A percentile compares a stretch with the other conserved stretches of the same genome.
Evolutionary conservation across 2,888 invertebrate species (phyloP).

Genomic region (Parnassius smintheus): DNA sequence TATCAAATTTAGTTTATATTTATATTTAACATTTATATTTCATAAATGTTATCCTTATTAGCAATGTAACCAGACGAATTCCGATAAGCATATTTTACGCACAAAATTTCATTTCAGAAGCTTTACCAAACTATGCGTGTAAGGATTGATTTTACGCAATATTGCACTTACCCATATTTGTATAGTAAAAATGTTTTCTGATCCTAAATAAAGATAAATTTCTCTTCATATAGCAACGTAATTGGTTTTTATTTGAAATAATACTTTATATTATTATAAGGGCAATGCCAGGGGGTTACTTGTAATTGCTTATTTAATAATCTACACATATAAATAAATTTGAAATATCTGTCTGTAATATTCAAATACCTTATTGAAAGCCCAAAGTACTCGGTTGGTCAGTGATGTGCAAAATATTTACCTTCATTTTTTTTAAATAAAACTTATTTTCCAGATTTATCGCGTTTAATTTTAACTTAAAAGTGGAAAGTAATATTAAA

Average conservation of each 20-base stretch:
- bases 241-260: background rate
- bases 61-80: background rate
- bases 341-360: too few relatives aligned
- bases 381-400: too few relatives aligned
- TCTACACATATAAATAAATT: too few relatives aligned
- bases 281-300: too few relatives aligned
- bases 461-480: too few relatives aligned
- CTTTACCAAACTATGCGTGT: slow-evolving; percentile 24
- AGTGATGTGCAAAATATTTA: too few relatives aligned
- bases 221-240: background rate
- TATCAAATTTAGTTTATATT: too few relatives aligned
- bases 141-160: slow-evolving; percentile 16
- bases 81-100: slow-evolving; percentile 7
- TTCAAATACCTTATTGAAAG: too few relatives aligned
- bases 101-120: slow-evolving; percentile 23
- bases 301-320: too few relatives aligned
- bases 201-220: background rate
- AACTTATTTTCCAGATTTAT: too few relatives aligned
- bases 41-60: background rate
- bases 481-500: too few relatives aligned
- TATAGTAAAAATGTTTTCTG: slow-evolving; percentile 5
- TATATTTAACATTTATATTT: background rate
- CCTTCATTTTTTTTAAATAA: too few relatives aligned
- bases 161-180: slow-evolving; percentile 20
- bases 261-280: background rate